A percentile compares a stretch with the other conserved stretches of the same genome.
These are phyloP conservation scores for Busseola fusca DNA, from an alignment of 2,888 invertebrate species.

Conservation along the genomic window DNA sequence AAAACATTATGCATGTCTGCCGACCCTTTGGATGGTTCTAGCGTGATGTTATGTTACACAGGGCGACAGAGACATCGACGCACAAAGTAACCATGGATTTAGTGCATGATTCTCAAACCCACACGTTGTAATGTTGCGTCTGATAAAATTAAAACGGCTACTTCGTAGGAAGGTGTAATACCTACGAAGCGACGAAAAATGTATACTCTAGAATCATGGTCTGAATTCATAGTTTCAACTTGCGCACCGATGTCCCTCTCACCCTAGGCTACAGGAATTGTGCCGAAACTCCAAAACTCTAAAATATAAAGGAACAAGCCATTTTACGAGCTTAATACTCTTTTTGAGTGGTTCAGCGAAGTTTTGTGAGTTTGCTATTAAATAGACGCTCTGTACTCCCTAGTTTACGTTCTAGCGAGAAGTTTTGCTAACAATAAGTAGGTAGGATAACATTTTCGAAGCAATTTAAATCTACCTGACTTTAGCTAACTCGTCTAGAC, in stretches of 20 bases:
- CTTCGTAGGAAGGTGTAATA: too few species aligned
- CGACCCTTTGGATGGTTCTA: too few species aligned
- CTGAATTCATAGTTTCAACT: neutral
- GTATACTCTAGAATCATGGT: too few species aligned
- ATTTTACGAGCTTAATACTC: conserved; percentile 53
- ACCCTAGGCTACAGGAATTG: neutral
- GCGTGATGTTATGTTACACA: neutral
- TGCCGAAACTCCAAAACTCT: neutral
- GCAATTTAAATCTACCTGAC: conserved; percentile 22
- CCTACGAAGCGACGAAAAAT: too few species aligned
- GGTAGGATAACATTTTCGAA: conserved; percentile 33
- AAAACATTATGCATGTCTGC: neutral
- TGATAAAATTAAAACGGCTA: too few species aligned
- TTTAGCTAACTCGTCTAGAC: neutral
- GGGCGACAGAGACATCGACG: too few species aligned
- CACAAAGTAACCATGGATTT: too few species aligned
- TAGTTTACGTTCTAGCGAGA: conserved; percentile 27
- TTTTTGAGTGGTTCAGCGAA: conserved; percentile 54
- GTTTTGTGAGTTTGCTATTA: conserved; percentile 46
- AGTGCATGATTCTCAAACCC: too few species aligned
- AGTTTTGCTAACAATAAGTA: conserved; percentile 45
- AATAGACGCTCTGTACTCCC: conserved; percentile 31
- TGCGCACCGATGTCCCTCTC: neutral
- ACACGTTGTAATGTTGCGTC: too few species aligned
- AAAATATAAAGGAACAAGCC: conserved; percentile 30